Conservation (phyloP, 2,113 vertebrate species). For the Pan troglodytes region NHGRI_mPanTro3-v2.1_pri NC_072409.2:19295001-19295500, state of each 20-base stretch:
- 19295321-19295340: conserved; percentile 36
- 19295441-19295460: background rate
- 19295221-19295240: background rate
- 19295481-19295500: background rate
- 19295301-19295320: background rate
- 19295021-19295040: background rate
- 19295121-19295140: background rate
- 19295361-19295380: conserved; percentile 48
- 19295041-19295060: background rate
- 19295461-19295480: background rate
- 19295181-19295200: background rate
- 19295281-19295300: background rate
- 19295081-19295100: background rate
- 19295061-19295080: background rate
- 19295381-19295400: conserved; percentile 40
- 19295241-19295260: background rate
- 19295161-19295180: accelerated
- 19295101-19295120: background rate
- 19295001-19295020: background rate
- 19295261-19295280: background rate
- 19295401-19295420: conserved; percentile 46
- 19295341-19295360: conserved; percentile 48
- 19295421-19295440: background rate
- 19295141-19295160: background rate
- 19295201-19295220: background rate